Evolutionary conservation across 2,888 invertebrate genomes (phyloP).

Genomic region (Caenorhabditis drosophilae): DNA sequence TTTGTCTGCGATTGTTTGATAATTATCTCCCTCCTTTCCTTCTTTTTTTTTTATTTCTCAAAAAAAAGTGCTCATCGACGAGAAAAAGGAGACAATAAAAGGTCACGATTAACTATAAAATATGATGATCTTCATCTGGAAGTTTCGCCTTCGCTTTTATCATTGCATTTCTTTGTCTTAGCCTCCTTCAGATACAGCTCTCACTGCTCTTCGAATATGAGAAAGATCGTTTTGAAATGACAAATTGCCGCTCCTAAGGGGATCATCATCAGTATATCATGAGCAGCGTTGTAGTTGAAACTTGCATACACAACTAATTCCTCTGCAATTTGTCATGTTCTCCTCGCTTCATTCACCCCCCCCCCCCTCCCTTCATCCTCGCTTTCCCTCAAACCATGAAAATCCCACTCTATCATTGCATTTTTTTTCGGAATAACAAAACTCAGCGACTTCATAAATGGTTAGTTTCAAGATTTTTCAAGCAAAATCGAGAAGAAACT

Average conservation of each 20-base stretch:
- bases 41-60: background rate
- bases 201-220: too few relatives aligned
- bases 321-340: background rate
- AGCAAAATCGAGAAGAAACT: too few relatives aligned
- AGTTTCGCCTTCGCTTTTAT: background rate
- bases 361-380: too few relatives aligned
- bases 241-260: conserved; percentile 34
- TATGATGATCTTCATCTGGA: background rate
- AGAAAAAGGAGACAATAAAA: background rate
- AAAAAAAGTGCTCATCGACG: background rate
- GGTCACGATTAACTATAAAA: background rate
- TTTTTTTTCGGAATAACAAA: too few relatives aligned
- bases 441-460: too few relatives aligned
- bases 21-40: background rate
- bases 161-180: background rate
- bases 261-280: conserved; percentile 16
- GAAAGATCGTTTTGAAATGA: conserved; percentile 25
- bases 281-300: conserved; percentile 1
- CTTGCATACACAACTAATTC: background rate
- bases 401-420: too few relatives aligned
- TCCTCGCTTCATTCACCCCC: background rate
- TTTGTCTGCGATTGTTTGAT: too few relatives aligned
- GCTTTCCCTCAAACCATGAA: too few relatives aligned
- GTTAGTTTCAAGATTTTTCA: too few relatives aligned
- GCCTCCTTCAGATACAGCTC: background rate